Conservation (phyloP, 1,140 invertebrate species). For the Pseudomyrmex flavicornis region DNA sequence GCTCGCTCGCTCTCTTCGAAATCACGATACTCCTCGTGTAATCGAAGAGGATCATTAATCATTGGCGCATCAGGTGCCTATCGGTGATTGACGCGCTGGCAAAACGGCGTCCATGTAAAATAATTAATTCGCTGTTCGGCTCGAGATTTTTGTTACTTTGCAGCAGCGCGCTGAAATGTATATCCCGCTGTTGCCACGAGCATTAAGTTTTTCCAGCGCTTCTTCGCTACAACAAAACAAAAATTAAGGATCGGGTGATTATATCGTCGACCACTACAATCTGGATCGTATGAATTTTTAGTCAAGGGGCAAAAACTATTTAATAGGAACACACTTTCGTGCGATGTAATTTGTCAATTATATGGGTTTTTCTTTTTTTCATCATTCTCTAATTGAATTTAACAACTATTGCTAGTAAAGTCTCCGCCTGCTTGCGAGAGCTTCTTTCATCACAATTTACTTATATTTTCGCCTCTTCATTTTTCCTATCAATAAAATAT, state of each 20-base stretch:
- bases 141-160: constrained; percentile 13
- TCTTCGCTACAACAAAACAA: neutral
- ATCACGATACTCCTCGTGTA: constrained; percentile 39
- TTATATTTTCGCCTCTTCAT: neutral
- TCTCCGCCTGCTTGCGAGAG: neutral
- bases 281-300: neutral
- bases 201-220: neutral
- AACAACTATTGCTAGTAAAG: neutral
- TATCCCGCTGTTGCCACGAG: constrained; percentile 8
- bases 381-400: constrained; percentile 1
- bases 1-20: constrained; percentile 18
- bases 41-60: constrained; percentile 54
- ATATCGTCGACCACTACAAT: neutral
- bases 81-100: constrained; percentile 46
- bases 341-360: neutral
- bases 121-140: constrained; percentile 49
- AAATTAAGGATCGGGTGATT: neutral
- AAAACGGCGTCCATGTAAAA: constrained; percentile 56
- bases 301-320: neutral
- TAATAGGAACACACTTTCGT: neutral
- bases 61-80: constrained; percentile 46
- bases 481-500: neutral
- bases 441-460: neutral
- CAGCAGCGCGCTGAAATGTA: constrained; percentile 20
- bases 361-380: neutral